phyloP scores from a whole-genome alignment of 2,888 invertebrate species.

The Hypomecis atomaria region DNA sequence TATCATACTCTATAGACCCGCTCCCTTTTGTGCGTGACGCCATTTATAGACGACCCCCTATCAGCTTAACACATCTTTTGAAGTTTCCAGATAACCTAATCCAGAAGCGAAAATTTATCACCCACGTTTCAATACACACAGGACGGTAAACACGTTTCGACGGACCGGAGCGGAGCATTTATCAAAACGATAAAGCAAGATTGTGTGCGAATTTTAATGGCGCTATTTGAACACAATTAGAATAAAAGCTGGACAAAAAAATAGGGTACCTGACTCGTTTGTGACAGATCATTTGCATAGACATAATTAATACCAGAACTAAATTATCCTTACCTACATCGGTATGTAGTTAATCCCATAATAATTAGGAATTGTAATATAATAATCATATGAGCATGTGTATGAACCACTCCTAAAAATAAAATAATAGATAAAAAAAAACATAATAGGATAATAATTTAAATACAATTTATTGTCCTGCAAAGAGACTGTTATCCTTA shows the following conservation, averaged over 20 bases:
- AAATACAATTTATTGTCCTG: too few species aligned
- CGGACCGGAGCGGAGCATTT: slow-evolving; percentile 36
- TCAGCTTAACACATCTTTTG: slow-evolving; percentile 30
- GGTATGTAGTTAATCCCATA: not conserved
- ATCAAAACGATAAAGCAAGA: slow-evolving; percentile 37
- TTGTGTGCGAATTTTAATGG: slow-evolving; percentile 38
- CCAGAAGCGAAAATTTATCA: slow-evolving; percentile 36
- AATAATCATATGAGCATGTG: too few species aligned
- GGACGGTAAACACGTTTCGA: slow-evolving; percentile 35
- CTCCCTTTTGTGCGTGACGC: too few species aligned
- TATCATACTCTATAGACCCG: too few species aligned
- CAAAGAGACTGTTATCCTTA: not conserved
- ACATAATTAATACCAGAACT: not conserved
- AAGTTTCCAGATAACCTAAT: slow-evolving; percentile 32
- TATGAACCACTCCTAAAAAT: too few species aligned
- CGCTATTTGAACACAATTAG: slow-evolving; percentile 24
- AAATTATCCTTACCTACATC: not conserved
- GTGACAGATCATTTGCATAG: slow-evolving; percentile 12
- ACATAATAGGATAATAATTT: too few species aligned
- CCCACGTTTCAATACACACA: slow-evolving; percentile 20
- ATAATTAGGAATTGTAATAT: not conserved
- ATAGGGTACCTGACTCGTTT: slow-evolving; percentile 16
- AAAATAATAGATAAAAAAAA: too few species aligned
- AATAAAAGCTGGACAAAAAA: slow-evolving; percentile 28
- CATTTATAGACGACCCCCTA: slow-evolving; percentile 11